Evolutionary conservation across 2,797 vertebrate species (phyloP), one percentile per base, ranked within the genome.

Genomic region (Ptychadena robeensis): DNA sequence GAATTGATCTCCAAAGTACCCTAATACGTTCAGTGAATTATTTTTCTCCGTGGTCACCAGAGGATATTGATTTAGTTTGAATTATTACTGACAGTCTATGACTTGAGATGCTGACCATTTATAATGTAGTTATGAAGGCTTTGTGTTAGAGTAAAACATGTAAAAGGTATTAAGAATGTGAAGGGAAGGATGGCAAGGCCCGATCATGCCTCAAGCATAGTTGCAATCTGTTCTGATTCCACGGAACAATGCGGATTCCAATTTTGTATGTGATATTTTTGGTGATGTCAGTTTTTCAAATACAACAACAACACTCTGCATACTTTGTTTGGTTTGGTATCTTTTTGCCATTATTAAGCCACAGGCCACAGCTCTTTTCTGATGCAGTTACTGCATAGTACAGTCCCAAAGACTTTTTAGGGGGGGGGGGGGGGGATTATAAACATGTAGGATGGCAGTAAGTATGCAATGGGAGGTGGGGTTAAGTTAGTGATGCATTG

Each of bases 1-100:
- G n/a, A n/a, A 75, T 75, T 75, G 57, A 75, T 75, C 53, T 22
- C 35, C 25, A n/a, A n/a, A n/a, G n/a, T 64, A 34, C 28, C 32
- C 57, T 38, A 35, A 75, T 61, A 35, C 15, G 34, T 30, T 63
- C 35, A 76, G 73, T 65, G 35, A 27, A 65, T 31, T 15, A 76
- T 65, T 76, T n/a, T 65, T 37, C 34, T 31, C 59, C 11, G 9
- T 15, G 27, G 34, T 65, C 35, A 63, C 73, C 15, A 76, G 4
- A 61, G 28, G 10, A 63, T 64, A 76, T 76, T 76, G 73, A 76
- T 65, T 44, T 44, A 40, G 35, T 44, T 30, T 76, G 35, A 76
- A 65, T 76, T 76, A 65, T 75, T 63, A 31, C 57, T 76, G 73
- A n/a, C 59, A 37, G 31, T 8, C n/a, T 59, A 73, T 59, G 31